These are phyloP conservation scores for Punctoribates punctum DNA, from an alignment of 2,888 invertebrate genomes.

Conservation along the genomic window DNA sequence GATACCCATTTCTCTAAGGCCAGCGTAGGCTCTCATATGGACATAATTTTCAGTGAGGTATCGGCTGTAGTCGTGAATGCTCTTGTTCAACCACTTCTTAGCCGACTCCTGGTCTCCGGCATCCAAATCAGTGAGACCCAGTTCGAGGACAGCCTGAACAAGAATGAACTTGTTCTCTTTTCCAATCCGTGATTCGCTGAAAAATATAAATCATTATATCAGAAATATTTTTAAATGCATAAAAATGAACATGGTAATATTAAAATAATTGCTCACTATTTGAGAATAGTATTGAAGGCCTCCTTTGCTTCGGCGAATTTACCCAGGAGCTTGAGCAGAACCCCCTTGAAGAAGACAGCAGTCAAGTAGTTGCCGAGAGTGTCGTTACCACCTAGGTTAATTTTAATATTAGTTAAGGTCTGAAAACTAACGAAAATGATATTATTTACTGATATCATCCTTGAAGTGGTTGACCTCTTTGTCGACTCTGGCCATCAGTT, in stretches of 20 bases:
- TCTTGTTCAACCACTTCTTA: slow-evolving; percentile 39
- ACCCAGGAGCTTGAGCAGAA: slow-evolving; percentile 13
- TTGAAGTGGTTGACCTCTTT: background rate
- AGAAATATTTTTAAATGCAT: too few relatives aligned
- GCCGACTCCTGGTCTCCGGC: slow-evolving; percentile 34
- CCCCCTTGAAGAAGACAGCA: slow-evolving; percentile 36
- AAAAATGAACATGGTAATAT: too few relatives aligned
- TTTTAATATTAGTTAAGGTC: background rate
- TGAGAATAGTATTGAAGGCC: slow-evolving; percentile 7
- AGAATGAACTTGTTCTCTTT: background rate
- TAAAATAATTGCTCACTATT: background rate
- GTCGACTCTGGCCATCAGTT: background rate
- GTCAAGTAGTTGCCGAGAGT: slow-evolving; percentile 34
- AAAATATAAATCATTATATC: background rate
- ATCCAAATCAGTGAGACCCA: slow-evolving; percentile 39
- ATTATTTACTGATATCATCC: background rate
- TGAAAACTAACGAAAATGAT: background rate
- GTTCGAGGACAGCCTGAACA: slow-evolving; percentile 36
- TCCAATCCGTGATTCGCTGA: slow-evolving; percentile 5
- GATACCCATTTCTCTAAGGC: slow-evolving; percentile 37
- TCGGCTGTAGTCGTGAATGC: slow-evolving; percentile 38
- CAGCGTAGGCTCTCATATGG: slow-evolving; percentile 37
- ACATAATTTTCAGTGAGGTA: slow-evolving; percentile 42
- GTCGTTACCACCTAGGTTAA: background rate
- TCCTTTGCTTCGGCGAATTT: slow-evolving; percentile 26